A percentile compares a stretch with the other conserved stretches of the same genome.
Conservation (phyloP, 2,888 invertebrate species). For the Athetis lepigone region DNA sequence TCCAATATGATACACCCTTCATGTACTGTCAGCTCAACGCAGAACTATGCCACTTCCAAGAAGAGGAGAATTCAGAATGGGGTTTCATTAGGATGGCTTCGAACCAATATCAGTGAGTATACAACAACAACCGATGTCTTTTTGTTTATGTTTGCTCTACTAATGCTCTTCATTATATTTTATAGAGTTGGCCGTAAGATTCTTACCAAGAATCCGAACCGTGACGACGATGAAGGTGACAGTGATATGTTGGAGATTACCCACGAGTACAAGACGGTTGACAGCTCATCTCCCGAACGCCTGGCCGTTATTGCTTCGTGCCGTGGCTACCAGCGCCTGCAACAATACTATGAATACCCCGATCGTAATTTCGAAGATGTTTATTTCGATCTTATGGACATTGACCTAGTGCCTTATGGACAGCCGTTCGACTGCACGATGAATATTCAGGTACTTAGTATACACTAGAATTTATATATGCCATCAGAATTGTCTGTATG, state of each 20-base stretch:
- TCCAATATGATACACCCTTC: constrained; percentile 93
- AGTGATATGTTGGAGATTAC: constrained; percentile 92
- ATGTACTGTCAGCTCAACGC: constrained; percentile 95
- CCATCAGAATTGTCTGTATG: neutral
- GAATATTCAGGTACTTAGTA: constrained; percentile 89
- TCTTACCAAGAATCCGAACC: constrained; percentile 92
- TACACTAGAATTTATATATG: too few relatives aligned
- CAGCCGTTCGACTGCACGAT: constrained; percentile 92
- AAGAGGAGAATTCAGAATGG: constrained; percentile 92
- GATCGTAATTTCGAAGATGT: constrained; percentile 91
- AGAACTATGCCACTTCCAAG: constrained; percentile 93
- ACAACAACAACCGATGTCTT: neutral
- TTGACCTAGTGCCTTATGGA: constrained; percentile 92
- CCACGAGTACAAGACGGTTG: constrained; percentile 91
- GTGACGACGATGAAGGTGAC: constrained; percentile 92
- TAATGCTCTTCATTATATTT: constrained; percentile 21
- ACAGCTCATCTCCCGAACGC: constrained; percentile 92
- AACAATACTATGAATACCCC: constrained; percentile 91
- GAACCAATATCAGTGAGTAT: constrained; percentile 92
- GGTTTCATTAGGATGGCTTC: constrained; percentile 92
- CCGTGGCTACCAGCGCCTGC: constrained; percentile 91
- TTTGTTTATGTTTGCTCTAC: neutral
- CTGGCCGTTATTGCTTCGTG: constrained; percentile 92
- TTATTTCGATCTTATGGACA: constrained; percentile 92
- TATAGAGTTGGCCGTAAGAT: constrained; percentile 92